Percentiles rank a stretch among this genome's conserved stretches.
Conservation (phyloP, 1,140 invertebrate species). For the Plectus sambesii region DNA sequence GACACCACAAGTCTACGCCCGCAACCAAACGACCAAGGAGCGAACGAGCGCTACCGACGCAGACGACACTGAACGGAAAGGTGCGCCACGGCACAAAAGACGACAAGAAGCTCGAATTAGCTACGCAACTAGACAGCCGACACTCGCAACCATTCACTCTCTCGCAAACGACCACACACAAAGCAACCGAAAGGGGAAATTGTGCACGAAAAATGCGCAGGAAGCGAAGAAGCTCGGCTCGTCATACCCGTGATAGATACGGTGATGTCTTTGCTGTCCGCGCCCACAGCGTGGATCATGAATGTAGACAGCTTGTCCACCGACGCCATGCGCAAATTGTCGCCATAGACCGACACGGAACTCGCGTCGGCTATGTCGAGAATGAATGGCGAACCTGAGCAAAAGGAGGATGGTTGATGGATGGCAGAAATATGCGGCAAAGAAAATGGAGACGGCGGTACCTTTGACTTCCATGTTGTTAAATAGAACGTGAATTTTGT, state of each 20-base stretch:
- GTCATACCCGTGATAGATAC: conserved; percentile 49
- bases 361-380: conserved; percentile 50
- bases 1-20: too few relatives aligned
- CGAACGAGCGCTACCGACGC: too few relatives aligned
- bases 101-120: conserved; percentile 9
- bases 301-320: conserved; percentile 56
- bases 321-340: conserved; percentile 56
- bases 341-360: conserved; percentile 54
- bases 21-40: too few relatives aligned
- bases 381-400: conserved; percentile 54
- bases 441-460: conserved; percentile 44
- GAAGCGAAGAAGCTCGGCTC: conserved; percentile 20
- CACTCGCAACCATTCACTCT: conserved; percentile 13
- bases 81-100: conserved; percentile 13
- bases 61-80: background rate
- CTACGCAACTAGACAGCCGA: conserved; percentile 12
- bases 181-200: conserved; percentile 17
- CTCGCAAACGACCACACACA: conserved; percentile 16
- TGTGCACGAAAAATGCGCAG: background rate
- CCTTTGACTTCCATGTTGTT: conserved; percentile 91
- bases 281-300: conserved; percentile 52
- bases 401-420: conserved; percentile 11
- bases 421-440: conserved; percentile 5
- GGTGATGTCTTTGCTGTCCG: conserved; percentile 47
- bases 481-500: conserved; percentile 82